A percentile compares a stretch with the other conserved stretches of the same genome.
phyloP scores from a whole-genome alignment of 2,113 vertebrate species.

The Ammospiza caudacuta region DNA sequence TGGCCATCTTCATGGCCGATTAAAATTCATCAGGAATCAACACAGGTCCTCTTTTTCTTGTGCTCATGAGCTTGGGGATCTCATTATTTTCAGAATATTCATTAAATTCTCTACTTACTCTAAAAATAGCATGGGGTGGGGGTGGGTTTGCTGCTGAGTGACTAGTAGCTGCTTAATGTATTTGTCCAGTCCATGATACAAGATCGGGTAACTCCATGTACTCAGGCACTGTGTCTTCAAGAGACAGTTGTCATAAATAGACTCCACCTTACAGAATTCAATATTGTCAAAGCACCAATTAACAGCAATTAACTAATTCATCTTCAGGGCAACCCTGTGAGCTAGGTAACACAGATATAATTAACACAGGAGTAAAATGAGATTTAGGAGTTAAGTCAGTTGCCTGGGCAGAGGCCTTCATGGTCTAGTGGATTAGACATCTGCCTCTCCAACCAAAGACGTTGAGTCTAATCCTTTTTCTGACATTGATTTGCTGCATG shows the following conservation, averaged over 20 bases:
- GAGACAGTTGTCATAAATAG: not conserved
- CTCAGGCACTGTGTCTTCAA: not conserved
- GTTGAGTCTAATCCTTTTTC: slow-evolving; percentile 54
- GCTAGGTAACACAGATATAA: slow-evolving; percentile 40
- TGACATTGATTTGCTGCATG: slow-evolving; percentile 53
- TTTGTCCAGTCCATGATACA: not conserved
- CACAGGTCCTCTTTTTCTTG: not conserved
- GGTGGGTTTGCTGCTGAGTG: not conserved
- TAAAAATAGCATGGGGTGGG: not conserved
- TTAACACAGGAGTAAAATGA: slow-evolving; percentile 55
- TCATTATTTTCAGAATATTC: slow-evolving; percentile 42
- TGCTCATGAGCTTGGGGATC: not conserved
- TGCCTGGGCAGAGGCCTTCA: slow-evolving; percentile 43
- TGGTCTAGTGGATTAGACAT: slow-evolving; percentile 63
- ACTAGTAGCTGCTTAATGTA: not conserved
- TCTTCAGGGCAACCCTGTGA: not conserved
- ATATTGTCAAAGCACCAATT: slow-evolving; percentile 2
- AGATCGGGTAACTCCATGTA: not conserved
- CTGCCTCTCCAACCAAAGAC: slow-evolving; percentile 50
- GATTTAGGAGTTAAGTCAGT: slow-evolving; percentile 62
- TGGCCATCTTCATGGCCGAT: accelerated
- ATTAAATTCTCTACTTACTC: not conserved
- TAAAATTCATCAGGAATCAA: not conserved
- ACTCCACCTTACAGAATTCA: not conserved
- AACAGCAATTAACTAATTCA: slow-evolving; percentile 45